Evolutionary conservation across 2,888 invertebrate genomes (phyloP).

Genomic region (Chrysodeixis includens): DNA sequence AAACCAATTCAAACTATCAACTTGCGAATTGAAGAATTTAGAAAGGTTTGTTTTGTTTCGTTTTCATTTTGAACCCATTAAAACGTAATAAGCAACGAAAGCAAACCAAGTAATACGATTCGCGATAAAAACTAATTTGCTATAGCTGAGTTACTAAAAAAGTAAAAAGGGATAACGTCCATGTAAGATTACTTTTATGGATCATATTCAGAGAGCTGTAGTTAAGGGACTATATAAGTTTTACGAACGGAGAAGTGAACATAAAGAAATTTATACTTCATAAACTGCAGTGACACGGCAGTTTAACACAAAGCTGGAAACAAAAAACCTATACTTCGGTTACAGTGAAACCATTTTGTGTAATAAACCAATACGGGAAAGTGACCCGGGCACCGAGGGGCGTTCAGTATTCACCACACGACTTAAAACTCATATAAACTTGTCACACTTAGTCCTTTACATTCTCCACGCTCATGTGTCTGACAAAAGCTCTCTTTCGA

Average conservation of each 20-base stretch:
- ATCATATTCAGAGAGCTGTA: slow-evolving; percentile 11
- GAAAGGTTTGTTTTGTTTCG: background rate
- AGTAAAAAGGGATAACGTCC: background rate
- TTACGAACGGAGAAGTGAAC: slow-evolving; percentile 34
- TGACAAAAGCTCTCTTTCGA: slow-evolving; percentile 32
- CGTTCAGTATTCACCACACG: slow-evolving; percentile 37
- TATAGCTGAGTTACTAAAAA: background rate
- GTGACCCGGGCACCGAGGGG: slow-evolving; percentile 33
- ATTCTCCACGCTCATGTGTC: slow-evolving; percentile 30
- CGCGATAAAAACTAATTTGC: background rate
- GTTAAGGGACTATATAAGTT: slow-evolving; percentile 21
- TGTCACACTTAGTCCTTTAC: slow-evolving; percentile 46
- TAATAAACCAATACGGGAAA: slow-evolving; percentile 40
- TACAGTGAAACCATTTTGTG: slow-evolving; percentile 34
- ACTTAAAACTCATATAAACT: slow-evolving; percentile 49
- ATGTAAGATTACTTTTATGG: slow-evolving; percentile 1
- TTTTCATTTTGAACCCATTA: background rate
- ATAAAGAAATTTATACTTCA: slow-evolving; percentile 42
- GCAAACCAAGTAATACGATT: background rate
- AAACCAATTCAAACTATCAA: background rate
- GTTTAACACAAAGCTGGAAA: slow-evolving; percentile 34
- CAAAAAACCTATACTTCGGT: slow-evolving; percentile 33
- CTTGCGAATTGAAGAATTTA: background rate
- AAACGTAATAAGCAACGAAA: background rate
- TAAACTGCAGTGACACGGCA: slow-evolving; percentile 45